Base-by-base conservation (phyloP, 37 sponge, comb jelly and placozoan genomes). In the Spongilla lacustris region DNA sequence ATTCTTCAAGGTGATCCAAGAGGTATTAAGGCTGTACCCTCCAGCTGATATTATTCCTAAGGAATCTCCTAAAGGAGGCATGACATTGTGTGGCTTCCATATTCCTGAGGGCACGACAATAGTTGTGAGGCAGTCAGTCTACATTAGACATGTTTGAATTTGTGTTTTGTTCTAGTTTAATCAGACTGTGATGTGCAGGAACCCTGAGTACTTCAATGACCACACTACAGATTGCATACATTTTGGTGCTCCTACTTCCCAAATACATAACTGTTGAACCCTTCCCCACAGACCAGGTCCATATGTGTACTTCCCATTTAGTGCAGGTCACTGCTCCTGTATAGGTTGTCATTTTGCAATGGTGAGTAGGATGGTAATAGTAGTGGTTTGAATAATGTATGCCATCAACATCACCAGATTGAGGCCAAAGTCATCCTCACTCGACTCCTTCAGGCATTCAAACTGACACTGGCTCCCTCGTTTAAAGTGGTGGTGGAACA, bases 371-470 rank as follows among this genome's bases (percentile, higher is more conserved):
- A 14, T 19, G 1, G 6, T 6, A 41, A 41, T 9, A 3, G 6
- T 9, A 9, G 3, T 41, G 41, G 6, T 41, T 41, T 41, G 6
- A 41, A 3, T 41, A 6, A 41, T 6, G 6, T 41, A 6, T 41
- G 41, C 6, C 6, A 6, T 6, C 19, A 46, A 46, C 8, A n/a
- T n/a, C 66, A 21, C 27, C 35, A 81, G 81, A 83, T 83, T n/a
- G 73, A 83, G 50, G 36, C 74, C 34, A 83, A 83, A 30, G n/a
- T 83, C 13, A 22, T 71, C 27, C 3, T 83, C 29, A 73, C 83
- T 25, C 71, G 83, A n/a, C 73, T 83, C 31, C 25, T 83, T 2
- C 83, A 83, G 32, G 35, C 83, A 2, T 83, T 73, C 48, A 38
- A 71, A 1, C 13, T 83, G 26, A 71, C 48, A n/a, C 73, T 83